These are phyloP conservation scores for Pachliopta kotzebuea DNA, from an alignment of 2,888 invertebrate genomes.

Conservation along the genomic window DNA sequence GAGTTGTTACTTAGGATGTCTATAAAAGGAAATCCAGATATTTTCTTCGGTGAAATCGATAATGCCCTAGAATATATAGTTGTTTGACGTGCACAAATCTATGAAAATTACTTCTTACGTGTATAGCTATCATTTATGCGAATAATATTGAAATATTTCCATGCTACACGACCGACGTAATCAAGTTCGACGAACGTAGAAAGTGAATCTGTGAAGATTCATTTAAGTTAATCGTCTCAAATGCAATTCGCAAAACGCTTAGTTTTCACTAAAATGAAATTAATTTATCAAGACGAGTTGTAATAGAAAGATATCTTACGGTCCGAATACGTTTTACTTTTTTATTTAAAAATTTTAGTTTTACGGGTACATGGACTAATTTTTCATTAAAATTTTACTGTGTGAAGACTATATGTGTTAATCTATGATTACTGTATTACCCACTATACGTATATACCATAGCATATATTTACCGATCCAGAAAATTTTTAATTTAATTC, in stretches of 20 bases:
- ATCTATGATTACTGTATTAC: no score
- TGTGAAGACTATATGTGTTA: no score
- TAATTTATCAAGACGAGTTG: not conserved
- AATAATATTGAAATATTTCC: constrained; percentile 3
- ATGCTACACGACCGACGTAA: not conserved
- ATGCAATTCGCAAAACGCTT: constrained; percentile 8
- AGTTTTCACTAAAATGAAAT: not conserved
- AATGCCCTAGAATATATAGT: not conserved
- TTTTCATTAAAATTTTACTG: no score
- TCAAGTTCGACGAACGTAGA: constrained; percentile 19
- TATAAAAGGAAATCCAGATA: not conserved
- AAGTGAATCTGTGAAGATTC: constrained; percentile 15
- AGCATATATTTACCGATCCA: no score
- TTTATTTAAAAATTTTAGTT: not conserved
- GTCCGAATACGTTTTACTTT: not conserved
- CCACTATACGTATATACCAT: no score
- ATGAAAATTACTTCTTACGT: constrained; percentile 12
- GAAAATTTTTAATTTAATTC: no score
- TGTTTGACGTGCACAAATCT: not conserved
- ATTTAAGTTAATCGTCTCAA: constrained; percentile 5
- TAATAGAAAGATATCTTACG: not conserved
- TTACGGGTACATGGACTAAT: not conserved
- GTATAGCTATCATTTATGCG: constrained; percentile 1
- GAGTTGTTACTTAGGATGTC: no score
- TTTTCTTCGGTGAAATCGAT: not conserved